Conservation (phyloP, 2,797 vertebrate species). For the Bryconaethiops microstoma region DNA sequence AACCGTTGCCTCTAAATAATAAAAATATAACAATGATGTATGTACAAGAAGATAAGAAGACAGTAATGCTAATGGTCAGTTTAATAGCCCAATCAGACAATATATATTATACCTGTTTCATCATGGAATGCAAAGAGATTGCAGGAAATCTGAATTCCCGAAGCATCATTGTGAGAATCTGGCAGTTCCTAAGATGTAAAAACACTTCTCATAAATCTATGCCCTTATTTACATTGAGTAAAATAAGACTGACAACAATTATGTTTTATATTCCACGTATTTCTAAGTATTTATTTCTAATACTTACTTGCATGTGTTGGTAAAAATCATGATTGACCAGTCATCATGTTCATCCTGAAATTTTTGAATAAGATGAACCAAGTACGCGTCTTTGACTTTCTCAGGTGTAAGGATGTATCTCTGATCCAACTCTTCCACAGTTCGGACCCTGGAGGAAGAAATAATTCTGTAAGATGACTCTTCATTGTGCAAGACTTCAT, state of each 20-base stretch:
- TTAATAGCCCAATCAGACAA: neutral
- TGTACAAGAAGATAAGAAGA: neutral
- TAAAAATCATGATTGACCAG: conserved; percentile 95
- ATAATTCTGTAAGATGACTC: neutral
- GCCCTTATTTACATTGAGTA: neutral
- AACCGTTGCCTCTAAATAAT: conserved; percentile 87
- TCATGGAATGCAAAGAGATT: conserved; percentile 93
- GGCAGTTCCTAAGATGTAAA: conserved; percentile 81
- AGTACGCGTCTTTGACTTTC: conserved; percentile 91
- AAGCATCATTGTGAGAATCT: conserved; percentile 96
- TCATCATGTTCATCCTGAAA: conserved; percentile 89
- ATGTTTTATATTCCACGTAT: no score
- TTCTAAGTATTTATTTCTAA: neutral
- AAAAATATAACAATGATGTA: neutral
- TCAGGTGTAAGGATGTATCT: conserved; percentile 91
- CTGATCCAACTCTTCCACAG: conserved; percentile 91
- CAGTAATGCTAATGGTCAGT: neutral
- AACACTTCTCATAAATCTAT: neutral
- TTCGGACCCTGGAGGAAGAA: conserved; percentile 77
- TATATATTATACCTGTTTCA: conserved; percentile 88
- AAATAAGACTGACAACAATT: no score
- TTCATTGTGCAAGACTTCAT: neutral
- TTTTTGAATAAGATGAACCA: conserved; percentile 91
- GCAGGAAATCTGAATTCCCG: conserved; percentile 85
- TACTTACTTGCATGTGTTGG: conserved; percentile 96